Evolutionary conservation across 2,888 invertebrate species (phyloP), one percentile per base, ranked within the genome.

Genomic region (Ectemnius continuus): DNA sequence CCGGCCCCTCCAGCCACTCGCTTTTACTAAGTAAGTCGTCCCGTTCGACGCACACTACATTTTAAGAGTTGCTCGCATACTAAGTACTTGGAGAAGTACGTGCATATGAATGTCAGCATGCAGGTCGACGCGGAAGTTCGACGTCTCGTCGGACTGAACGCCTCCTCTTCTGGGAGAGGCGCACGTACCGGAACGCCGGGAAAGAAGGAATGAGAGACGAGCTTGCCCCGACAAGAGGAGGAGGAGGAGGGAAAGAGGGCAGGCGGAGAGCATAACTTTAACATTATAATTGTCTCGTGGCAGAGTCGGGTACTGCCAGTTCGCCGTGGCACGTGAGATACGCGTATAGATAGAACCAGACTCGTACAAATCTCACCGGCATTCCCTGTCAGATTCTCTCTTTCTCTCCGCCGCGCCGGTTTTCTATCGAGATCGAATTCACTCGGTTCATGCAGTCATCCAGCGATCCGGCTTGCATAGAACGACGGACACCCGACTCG

Each of bases 201-300:
- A 71, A 71, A 68, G 75, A 75, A 68, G 70, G 74, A 73, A 64
- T 60, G 67, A 63, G 61, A 67, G 63, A 70, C 65, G 61, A 61
- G 57, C 62, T 62, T 65, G 58, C 56, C 61, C n/a, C 45, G 14
- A 57, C 36, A 47, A 56, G 63, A 67, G 68, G 61, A 64, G 63
- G 48, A 60, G 60, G 63, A 61, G 23, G 52, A n/a, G 3, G 58
- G 23, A 13, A 57, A 26, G 46, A 45, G 65, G 28, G 68, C 46
- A 56, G 64, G 46, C 52, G 52, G 47, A 63, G n/a, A 61, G 58
- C 64, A 52, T 67, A 47, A 70, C 66, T 78, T 74, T 69, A 78
- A 69, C 75, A 71, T 79, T 77, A 78, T 79, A 78, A 79, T 75
- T 78, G 78, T 75, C 73, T 66, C 67, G 60, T 16, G 56, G 67